These are phyloP conservation scores for Sebastes oblongus DNA, from an alignment of 2,797 vertebrate species.

Conservation along the genomic window DNA sequence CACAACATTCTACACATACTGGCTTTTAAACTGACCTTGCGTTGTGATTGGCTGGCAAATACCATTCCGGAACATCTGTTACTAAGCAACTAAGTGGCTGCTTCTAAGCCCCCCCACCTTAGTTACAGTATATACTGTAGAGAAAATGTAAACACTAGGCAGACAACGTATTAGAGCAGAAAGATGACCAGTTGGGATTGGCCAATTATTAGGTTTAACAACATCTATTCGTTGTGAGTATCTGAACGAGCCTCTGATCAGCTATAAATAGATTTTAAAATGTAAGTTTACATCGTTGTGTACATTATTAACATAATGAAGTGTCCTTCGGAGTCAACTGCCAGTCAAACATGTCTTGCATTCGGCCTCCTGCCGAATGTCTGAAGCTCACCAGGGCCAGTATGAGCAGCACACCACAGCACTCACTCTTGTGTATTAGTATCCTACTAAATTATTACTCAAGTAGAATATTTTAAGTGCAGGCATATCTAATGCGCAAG, in stretches of 20 bases:
- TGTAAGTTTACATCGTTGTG: too few relatives aligned
- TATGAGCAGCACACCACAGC: background rate
- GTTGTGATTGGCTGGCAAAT: background rate
- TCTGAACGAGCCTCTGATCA: background rate
- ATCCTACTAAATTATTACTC: slow-evolving; percentile 24
- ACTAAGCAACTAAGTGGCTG: background rate
- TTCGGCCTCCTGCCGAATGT: background rate
- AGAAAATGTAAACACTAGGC: background rate
- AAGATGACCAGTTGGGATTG: background rate
- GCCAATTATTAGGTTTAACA: background rate
- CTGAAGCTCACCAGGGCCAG: background rate
- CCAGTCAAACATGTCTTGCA: background rate
- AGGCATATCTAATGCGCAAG: background rate
- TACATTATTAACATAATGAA: background rate
- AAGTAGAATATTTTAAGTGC: slow-evolving; percentile 10
- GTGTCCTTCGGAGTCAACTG: background rate
- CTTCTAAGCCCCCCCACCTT: background rate
- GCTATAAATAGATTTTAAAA: background rate
- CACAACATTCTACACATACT: background rate
- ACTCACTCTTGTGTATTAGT: background rate
- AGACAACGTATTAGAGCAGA: background rate
- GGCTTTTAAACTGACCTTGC: background rate
- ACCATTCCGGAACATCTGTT: background rate
- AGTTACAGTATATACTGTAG: background rate
- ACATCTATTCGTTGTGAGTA: background rate